A percentile compares a stretch with the other conserved stretches of the same genome.
Evolutionary conservation across 2,113 vertebrate species (phyloP).

Genomic region (Morphnarchus princeps): DNA sequence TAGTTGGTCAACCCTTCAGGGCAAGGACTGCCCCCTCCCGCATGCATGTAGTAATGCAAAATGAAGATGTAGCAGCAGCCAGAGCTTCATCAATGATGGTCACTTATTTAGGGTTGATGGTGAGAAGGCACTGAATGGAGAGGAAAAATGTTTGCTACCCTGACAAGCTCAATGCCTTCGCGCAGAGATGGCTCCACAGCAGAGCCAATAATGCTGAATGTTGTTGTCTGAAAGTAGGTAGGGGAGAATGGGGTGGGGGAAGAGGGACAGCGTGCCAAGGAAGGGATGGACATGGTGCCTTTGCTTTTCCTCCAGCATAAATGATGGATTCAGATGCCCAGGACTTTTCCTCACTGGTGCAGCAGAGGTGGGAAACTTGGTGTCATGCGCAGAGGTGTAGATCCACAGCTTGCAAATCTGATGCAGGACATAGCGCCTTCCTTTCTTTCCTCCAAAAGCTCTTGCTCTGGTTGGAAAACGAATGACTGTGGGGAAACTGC

Average conservation of each 20-base stretch:
- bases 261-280: background rate
- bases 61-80: background rate
- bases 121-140: background rate
- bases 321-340: background rate
- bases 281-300: background rate
- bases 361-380: background rate
- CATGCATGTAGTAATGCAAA: fast-evolving
- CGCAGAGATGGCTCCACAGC: background rate
- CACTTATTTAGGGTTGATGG: background rate
- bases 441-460: background rate
- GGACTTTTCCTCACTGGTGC: background rate
- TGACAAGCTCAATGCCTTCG: background rate
- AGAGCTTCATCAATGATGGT: background rate
- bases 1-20: background rate
- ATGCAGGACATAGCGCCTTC: fast-evolving
- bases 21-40: background rate
- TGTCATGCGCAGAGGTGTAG: background rate
- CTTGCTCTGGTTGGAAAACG: background rate
- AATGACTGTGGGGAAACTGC: background rate
- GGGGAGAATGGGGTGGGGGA: background rate
- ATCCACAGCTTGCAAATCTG: background rate
- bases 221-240: background rate
- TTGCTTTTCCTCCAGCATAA: background rate
- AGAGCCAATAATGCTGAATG: background rate
- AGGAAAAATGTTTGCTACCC: background rate